Evolutionary conservation across 2,888 invertebrate species (phyloP).

Genomic region (Buathra laborator): DNA sequence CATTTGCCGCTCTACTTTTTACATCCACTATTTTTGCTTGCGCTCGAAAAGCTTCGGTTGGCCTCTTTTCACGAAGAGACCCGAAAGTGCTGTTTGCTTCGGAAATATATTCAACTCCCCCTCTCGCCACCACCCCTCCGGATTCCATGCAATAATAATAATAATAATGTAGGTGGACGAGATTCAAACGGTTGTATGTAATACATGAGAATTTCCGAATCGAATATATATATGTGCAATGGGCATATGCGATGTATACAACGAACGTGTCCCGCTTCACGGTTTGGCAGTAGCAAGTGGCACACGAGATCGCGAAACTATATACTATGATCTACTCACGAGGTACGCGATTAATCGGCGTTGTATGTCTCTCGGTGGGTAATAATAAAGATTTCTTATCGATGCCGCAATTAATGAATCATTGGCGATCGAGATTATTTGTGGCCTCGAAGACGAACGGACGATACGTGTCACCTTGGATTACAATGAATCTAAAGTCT

Average conservation of each 20-base stretch:
- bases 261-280: conserved; percentile 45
- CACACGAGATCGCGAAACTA: conserved; percentile 49
- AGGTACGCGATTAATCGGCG: conserved; percentile 9
- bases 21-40: conserved; percentile 57
- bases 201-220: conserved; percentile 51
- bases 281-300: conserved; percentile 64
- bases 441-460: neutral
- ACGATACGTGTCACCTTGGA: neutral
- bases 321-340: conserved; percentile 40
- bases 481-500: neutral
- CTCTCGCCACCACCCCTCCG: neutral
- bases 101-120: conserved; percentile 45
- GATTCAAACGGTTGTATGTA: conserved; percentile 26
- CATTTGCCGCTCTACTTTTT: conserved; percentile 27
- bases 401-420: conserved; percentile 21
- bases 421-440: neutral
- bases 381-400: conserved; percentile 39
- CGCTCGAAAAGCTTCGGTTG: conserved; percentile 25
- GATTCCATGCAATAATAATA: conserved; percentile 6
- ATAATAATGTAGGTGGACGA: conserved; percentile 31
- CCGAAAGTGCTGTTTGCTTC: conserved; percentile 28
- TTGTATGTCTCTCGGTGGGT: neutral
- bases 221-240: conserved; percentile 11
- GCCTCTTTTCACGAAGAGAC: conserved; percentile 56
- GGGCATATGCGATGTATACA: neutral